A percentile compares a stretch with the other conserved stretches of the same genome.
Conservation (phyloP, 1,140 invertebrate species). For the Heliconius nattereri region DNA sequence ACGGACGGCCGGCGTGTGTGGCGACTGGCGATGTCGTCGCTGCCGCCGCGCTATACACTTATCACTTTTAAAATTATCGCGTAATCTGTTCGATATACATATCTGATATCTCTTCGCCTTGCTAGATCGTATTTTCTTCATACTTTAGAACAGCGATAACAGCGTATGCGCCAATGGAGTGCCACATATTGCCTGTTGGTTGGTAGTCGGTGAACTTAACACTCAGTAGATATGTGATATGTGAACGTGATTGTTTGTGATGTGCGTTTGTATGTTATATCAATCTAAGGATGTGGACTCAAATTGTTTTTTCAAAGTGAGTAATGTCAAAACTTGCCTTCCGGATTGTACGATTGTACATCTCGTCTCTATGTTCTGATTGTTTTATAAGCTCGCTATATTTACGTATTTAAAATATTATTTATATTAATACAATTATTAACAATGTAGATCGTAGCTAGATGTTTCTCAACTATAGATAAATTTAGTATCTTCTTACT, state of each 20-base stretch:
- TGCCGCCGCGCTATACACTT: conserved; percentile 30
- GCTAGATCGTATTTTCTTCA: conserved; percentile 15
- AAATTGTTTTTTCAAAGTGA: conserved; percentile 68
- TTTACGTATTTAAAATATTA: not conserved
- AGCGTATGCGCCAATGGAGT: conserved; percentile 52
- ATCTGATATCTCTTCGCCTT: conserved; percentile 40
- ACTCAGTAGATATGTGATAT: conserved; percentile 44
- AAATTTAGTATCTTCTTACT: not conserved
- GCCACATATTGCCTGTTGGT: conserved; percentile 45
- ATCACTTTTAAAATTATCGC: conserved; percentile 48
- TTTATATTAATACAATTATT: not conserved
- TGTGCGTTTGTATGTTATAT: conserved; percentile 42
- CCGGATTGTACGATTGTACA: too few species aligned
- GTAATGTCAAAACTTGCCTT: conserved; percentile 28
- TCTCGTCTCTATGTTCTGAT: too few species aligned
- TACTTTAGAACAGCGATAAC: conserved; percentile 49
- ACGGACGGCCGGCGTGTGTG: not conserved
- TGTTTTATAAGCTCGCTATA: too few species aligned
- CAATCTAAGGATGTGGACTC: conserved; percentile 65
- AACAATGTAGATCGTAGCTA: not conserved
- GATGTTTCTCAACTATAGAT: not conserved
- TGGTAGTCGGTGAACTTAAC: conserved; percentile 49
- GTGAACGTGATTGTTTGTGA: conserved; percentile 47
- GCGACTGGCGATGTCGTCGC: not conserved
- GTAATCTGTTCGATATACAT: conserved; percentile 48